Evolutionary conservation across 1,140 invertebrate genomes (phyloP), one percentile per base, ranked within the genome.

Genomic region (Rhagoletis pomonella): DNA sequence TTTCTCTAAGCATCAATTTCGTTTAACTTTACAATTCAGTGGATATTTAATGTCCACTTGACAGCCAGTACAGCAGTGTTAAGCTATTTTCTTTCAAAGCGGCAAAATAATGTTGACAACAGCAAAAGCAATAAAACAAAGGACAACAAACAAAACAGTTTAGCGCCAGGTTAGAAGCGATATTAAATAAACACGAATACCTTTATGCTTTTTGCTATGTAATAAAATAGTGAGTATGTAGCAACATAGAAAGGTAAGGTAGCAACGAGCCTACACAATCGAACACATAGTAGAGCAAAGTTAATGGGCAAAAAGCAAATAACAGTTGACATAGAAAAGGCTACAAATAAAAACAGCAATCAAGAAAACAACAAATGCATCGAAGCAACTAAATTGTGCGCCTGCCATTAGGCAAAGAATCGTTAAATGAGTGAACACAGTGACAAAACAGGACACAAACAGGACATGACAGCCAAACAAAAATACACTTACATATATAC

Each of bases 281-380:
- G 39, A 67, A 42, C 65, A 67, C 67, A 17, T 42, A 42, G 17
- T 73, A n/a, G 67, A 47, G 42, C 44, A 14, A 42, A 73, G 67
- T 73, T 73, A 73, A 73, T 73, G 67, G 67, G 67, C 67, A 73
- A 73, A 73, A 73, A 73, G 12, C 67, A 73, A 73, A 47, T 17
- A 73, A 42, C 67, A 73, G 67, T 73, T 73, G 67, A 73, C 42
- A 73, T 17, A 3, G 42, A 73, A 73, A 69, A 44, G 9, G 29
- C 50, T 7, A 39, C 19, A 44, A 39, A 44, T 5, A 47, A 47
- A 47, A 17, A 17, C 5, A 69, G 42, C 29, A 69, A 44, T 4
- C n/a, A 69, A 10, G 67, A 73, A 73, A 73, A 44, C 67, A 73
- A 73, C 67, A 73, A 73, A 73, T 73, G 42, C 67, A 42, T 12